A percentile compares a stretch with the other conserved stretches of the same genome.
These are phyloP conservation scores for Cyanoramphus novaezelandiae DNA, from an alignment of 2,113 vertebrate genomes.

Conservation along the genomic window DNA sequence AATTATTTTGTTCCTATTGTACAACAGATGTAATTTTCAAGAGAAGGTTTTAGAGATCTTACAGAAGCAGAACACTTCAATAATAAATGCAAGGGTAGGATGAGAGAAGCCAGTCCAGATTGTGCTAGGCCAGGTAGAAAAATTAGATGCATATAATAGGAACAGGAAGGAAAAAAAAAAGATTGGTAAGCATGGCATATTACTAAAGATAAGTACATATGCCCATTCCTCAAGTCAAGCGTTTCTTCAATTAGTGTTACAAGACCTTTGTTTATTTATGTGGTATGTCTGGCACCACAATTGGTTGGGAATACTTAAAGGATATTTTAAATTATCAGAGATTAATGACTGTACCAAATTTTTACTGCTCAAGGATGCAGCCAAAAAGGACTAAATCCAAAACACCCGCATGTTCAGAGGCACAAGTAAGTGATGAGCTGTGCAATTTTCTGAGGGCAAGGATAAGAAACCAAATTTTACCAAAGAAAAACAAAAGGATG, in stretches of 20 bases:
- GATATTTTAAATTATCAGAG: background rate
- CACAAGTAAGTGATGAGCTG: background rate
- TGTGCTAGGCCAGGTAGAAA: background rate
- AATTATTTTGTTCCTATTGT: background rate
- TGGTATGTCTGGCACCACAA: background rate
- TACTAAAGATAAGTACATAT: background rate
- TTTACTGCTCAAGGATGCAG: background rate
- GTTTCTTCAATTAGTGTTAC: background rate
- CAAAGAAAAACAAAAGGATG: background rate
- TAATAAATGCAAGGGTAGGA: background rate
- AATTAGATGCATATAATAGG: background rate
- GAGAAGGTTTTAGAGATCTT: background rate
- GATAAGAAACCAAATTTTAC: background rate
- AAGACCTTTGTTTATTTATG: background rate
- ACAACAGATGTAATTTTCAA: background rate
- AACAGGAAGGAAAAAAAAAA: background rate
- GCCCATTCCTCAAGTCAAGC: background rate
- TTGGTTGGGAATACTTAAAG: background rate
- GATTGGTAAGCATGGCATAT: background rate
- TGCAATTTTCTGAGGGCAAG: background rate
- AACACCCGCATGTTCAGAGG: background rate
- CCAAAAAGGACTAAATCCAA: background rate
- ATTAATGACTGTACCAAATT: background rate
- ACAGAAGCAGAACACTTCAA: background rate
- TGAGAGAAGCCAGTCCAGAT: background rate